These are phyloP conservation scores for Menidia beryllina DNA, from an alignment of 2,113 vertebrate species.

Conservation along the genomic window DNA sequence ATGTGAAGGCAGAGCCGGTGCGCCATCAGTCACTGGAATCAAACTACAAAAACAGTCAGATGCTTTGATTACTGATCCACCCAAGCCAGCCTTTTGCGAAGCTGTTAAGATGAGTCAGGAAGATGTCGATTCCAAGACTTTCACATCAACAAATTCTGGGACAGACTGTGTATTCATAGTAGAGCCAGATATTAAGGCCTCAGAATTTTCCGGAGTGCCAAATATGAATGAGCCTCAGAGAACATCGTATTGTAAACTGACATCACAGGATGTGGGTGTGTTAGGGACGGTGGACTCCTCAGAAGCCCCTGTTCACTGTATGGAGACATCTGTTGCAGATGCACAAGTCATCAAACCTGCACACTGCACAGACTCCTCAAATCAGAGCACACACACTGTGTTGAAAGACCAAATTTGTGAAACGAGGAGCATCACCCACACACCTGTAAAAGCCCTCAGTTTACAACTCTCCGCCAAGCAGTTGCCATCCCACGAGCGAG, in stretches of 20 bases:
- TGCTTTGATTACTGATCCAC: constrained; percentile 10
- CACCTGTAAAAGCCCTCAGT: constrained; percentile 29
- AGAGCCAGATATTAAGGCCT: not conserved
- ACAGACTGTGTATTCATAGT: not conserved
- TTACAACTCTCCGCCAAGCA: not conserved
- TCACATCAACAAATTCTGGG: not conserved
- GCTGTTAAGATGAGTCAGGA: constrained; percentile 19
- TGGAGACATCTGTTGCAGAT: not conserved
- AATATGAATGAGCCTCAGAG: constrained; percentile 28
- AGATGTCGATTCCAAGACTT: constrained; percentile 22
- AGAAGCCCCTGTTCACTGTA: not conserved
- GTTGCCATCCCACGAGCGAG: not conserved
- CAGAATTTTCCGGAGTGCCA: not conserved
- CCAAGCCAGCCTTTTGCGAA: constrained; percentile 9
- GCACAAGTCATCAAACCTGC: not conserved
- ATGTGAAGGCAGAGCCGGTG: not conserved
- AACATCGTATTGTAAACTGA: constrained; percentile 18
- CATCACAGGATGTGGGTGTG: not conserved
- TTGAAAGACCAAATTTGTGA: constrained; percentile 2
- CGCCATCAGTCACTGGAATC: not conserved
- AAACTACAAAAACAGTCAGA: constrained; percentile 14
- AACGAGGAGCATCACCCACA: not conserved
- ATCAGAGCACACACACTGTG: not conserved
- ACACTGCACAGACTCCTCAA: not conserved
- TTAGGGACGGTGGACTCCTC: constrained; percentile 5